A percentile compares a stretch with the other conserved stretches of the same genome.
Conservation (phyloP, 2,797 vertebrate genomes). For the Molossus molossus region DNA sequence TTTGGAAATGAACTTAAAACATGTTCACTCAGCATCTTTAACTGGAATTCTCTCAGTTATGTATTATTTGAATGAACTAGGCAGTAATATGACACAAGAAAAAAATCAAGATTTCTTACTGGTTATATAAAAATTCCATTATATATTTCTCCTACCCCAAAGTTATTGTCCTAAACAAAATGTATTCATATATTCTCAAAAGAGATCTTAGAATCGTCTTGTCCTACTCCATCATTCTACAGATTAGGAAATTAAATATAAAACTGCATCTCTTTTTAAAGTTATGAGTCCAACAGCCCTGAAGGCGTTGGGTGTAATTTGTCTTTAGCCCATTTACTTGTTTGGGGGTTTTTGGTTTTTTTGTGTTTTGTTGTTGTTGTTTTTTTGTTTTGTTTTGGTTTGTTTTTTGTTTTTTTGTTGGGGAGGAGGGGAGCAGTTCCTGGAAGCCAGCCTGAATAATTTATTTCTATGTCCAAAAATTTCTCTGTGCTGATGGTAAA, state of each 20-base stretch:
- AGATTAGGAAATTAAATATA: neutral
- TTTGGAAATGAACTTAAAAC: neutral
- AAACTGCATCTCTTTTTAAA: neutral
- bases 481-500: neutral
- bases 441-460: neutral
- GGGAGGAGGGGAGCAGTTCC: neutral
- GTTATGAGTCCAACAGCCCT: neutral
- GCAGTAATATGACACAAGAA: neutral
- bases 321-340: neutral
- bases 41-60: neutral
- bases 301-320: neutral
- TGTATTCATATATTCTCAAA: neutral
- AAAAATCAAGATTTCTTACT: neutral
- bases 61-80: constrained; percentile 13
- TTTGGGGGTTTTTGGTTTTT: no score
- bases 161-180: neutral
- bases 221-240: neutral
- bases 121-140: neutral
- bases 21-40: neutral
- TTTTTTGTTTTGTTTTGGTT: no score
- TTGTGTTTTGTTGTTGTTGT: no score
- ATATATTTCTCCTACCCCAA: neutral
- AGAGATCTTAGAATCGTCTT: neutral
- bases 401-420: no score
- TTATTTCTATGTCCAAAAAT: neutral